A percentile compares a stretch with the other conserved stretches of the same genome.
Evolutionary conservation across 1,140 invertebrate genomes (phyloP).

Genomic region (Micrasema minimum): DNA sequence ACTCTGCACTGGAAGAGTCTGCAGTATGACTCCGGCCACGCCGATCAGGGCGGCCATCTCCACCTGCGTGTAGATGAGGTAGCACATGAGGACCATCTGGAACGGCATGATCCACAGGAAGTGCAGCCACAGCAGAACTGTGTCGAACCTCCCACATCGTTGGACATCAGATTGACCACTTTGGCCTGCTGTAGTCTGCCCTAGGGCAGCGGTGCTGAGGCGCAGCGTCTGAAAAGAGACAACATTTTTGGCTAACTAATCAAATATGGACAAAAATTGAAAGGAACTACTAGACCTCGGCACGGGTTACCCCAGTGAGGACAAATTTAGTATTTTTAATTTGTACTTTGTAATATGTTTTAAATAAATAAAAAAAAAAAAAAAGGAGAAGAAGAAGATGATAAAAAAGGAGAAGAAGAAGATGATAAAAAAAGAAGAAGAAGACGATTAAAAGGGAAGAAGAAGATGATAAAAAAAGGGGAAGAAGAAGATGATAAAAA

Average conservation of each 20-base stretch:
- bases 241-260: too few relatives aligned
- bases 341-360: too few relatives aligned
- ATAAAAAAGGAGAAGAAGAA: too few relatives aligned
- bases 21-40: conserved; percentile 70
- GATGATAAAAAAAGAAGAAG: too few relatives aligned
- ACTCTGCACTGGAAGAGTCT: conserved; percentile 78
- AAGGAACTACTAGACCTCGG: neutral
- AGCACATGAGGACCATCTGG: conserved; percentile 73
- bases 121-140: conserved; percentile 72
- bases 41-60: conserved; percentile 78
- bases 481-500: too few relatives aligned
- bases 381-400: neutral
- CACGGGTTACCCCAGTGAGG: too few relatives aligned
- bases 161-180: conserved; percentile 89
- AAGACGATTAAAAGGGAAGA: too few relatives aligned
- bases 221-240: conserved; percentile 64
- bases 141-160: conserved; percentile 78
- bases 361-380: too few relatives aligned
- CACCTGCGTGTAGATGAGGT: conserved; percentile 79
- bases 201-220: conserved; percentile 75
- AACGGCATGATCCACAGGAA: conserved; percentile 79
- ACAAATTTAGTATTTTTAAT: too few relatives aligned
- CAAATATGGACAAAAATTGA: neutral
- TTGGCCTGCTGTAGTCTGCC: conserved; percentile 82
- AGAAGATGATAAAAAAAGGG: too few relatives aligned